Conservation (phyloP, 2,797 vertebrate genomes). For the Austrolebias charrua region DNA sequence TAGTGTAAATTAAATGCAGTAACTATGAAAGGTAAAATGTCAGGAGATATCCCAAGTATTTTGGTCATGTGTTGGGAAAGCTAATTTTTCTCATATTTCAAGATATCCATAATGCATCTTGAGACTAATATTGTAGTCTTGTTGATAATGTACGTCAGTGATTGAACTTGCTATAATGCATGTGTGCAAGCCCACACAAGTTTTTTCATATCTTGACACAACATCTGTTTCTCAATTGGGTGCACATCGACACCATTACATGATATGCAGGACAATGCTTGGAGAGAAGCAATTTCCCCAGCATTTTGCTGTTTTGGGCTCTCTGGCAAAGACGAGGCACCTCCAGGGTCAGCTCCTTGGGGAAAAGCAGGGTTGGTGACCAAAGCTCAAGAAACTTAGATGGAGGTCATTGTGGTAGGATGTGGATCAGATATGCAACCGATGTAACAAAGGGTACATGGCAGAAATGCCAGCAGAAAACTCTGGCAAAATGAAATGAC, state of each 20-base stretch:
- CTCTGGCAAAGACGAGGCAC: constrained; percentile 52
- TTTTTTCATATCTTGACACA: background rate
- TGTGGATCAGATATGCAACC: constrained; percentile 17
- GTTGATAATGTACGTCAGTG: constrained; percentile 9
- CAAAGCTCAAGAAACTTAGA: constrained; percentile 42
- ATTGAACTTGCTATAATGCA: background rate
- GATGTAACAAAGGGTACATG: constrained; percentile 38
- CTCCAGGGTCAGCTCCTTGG: constrained; percentile 52
- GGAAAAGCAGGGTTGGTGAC: constrained; percentile 37
- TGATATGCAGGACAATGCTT: constrained; percentile 34
- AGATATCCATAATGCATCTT: constrained; percentile 57
- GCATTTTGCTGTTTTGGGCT: constrained; percentile 44
- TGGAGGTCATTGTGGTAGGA: constrained; percentile 54
- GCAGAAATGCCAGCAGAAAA: constrained; percentile 60
- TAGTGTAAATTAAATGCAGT: too few species aligned
- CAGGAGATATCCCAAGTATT: too few species aligned
- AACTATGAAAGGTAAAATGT: too few species aligned
- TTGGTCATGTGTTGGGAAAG: background rate
- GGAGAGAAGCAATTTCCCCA: constrained; percentile 49
- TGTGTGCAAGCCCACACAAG: too few species aligned
- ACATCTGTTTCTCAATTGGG: constrained; percentile 22
- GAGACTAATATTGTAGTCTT: constrained; percentile 36
- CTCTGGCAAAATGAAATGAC: constrained; percentile 46
- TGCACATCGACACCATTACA: constrained; percentile 35
- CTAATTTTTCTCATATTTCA: constrained; percentile 21